Evolutionary conservation across 2,113 vertebrate species (phyloP).

Genomic region (Nothoprocta perdicaria): DNA sequence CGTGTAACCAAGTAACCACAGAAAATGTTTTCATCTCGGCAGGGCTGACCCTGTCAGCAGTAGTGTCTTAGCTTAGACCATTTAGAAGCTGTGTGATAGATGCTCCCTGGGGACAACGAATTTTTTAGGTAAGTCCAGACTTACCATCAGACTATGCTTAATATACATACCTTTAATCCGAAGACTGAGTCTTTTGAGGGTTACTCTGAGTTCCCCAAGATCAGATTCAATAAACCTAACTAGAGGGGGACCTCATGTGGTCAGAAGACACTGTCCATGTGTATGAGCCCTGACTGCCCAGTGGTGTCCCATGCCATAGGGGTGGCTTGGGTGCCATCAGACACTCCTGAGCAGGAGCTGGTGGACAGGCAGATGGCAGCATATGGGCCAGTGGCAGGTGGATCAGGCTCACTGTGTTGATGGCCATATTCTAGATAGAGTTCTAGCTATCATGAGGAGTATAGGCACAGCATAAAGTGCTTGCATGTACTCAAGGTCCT

Average conservation of each 20-base stretch:
- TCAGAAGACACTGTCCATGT: neutral
- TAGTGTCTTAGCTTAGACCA: neutral
- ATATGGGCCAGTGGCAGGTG: neutral
- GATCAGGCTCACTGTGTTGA: neutral
- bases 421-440: neutral
- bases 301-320: too few species aligned
- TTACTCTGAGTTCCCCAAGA: neutral
- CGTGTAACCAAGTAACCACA: neutral
- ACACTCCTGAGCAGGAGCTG: neutral
- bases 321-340: neutral
- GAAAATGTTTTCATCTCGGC: neutral
- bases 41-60: fast-evolving
- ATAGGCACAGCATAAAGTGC: neutral
- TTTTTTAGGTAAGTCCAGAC: neutral
- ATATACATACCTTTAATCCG: fast-evolving
- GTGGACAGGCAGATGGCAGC: neutral
- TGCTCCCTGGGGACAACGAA: fast-evolving
- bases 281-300: neutral
- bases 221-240: neutral
- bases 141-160: neutral
- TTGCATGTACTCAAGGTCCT: neutral
- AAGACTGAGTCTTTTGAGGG: neutral
- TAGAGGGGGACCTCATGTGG: neutral
- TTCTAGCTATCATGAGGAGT: neutral
- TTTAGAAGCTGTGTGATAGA: neutral